Base-by-base conservation (phyloP, 2,797 vertebrate genomes). In the Leptoclinus maculatus region DNA sequence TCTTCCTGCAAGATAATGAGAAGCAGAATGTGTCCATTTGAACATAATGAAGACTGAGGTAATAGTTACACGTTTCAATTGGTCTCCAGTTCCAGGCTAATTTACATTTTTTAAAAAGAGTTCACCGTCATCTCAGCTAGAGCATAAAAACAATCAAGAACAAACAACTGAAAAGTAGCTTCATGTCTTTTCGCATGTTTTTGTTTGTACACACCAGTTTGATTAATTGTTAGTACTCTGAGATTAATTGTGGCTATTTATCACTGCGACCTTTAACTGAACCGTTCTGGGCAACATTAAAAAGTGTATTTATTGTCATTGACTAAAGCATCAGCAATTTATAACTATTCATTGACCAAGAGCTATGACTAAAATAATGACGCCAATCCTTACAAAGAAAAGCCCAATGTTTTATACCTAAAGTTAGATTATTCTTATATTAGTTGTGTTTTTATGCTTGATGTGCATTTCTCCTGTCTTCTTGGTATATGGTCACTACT, bases 11-110 rank as follows among this genome's bases (percentile, higher is more conserved):
- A 69, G 49, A 76, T 83, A 79, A 87, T 64, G 43, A 69, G 25
- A 78, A n/a, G 58, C 73, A 71, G 68, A 85, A 80, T 53, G 66
- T 76, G 73, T 65, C 56, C 62, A 81, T 91, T 87, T 72, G 58
- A 80, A 75, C 58, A 79, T 66, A 85, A 77, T 66, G 51, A 80
- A 59, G 39, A 67, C 45, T 21, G n/a, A 75, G 57, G 66, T 73
- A 59, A 77, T 60, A 72, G 80, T 51, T 63, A 58, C 64, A 80
- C 19, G 25, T 78, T 85, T 62, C 58, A 79, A 62, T 53, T 74
- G 76, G 29, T 78, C 63, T 71, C 56, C 70, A 71, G 34, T 62
- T 59, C 23, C 32, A 27, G 45, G 49, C 21, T 83, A 69, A 81
- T 79, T 76, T 57, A 72, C 66, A 63, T 36, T 76, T 78, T 36